Evolutionary conservation across 2,113 vertebrate genomes (phyloP).

Genomic region (Sceloporus undulatus): DNA sequence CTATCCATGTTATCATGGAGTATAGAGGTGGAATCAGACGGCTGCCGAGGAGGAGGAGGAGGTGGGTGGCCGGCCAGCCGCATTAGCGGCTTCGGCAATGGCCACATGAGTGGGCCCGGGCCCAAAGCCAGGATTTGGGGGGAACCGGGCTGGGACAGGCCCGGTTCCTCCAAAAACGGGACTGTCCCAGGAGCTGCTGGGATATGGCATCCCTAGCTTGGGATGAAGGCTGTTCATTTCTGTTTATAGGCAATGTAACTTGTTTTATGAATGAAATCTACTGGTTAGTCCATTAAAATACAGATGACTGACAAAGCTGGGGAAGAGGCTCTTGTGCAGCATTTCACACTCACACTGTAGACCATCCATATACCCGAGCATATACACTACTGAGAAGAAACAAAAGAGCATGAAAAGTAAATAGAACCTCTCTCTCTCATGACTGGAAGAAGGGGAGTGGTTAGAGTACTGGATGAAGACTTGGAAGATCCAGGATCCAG

Average conservation of each 20-base stretch:
- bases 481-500: no score
- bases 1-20: no score
- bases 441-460: neutral
- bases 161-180: no score
- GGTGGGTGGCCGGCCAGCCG: no score
- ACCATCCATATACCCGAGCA: neutral
- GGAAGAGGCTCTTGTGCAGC: neutral
- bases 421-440: neutral
- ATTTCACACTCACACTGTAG: slow-evolving; percentile 14
- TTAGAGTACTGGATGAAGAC: no score
- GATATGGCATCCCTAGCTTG: neutral
- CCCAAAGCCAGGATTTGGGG: no score
- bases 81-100: no score
- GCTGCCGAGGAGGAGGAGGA: no score
- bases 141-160: no score
- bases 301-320: slow-evolving; percentile 23
- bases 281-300: neutral
- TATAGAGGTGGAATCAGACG: no score
- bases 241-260: neutral
- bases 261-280: neutral
- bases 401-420: slow-evolving; percentile 6
- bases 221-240: neutral
- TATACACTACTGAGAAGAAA: neutral
- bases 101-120: no score
- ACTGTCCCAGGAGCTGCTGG: no score